Conservation (phyloP, 2,888 invertebrate species). For the Apomyelois bistriatella region DNA sequence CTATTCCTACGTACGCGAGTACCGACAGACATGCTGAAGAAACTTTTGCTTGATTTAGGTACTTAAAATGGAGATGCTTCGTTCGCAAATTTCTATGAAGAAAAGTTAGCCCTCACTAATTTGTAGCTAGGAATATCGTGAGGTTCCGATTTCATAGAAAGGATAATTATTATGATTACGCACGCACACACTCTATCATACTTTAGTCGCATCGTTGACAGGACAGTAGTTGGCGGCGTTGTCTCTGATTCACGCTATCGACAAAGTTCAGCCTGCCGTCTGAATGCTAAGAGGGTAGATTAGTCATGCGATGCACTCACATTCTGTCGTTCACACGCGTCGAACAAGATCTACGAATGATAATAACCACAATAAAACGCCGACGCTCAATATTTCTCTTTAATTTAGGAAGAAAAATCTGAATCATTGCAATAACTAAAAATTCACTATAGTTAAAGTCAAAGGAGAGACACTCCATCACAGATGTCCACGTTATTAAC, state of each 20-base stretch:
- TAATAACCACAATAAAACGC: constrained; percentile 30
- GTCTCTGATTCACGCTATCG: constrained; percentile 47
- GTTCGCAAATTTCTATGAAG: too few relatives aligned
- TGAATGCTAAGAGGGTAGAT: constrained; percentile 65
- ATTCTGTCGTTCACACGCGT: constrained; percentile 62
- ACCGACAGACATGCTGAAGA: too few relatives aligned
- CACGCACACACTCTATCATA: neutral
- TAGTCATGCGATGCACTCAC: constrained; percentile 61
- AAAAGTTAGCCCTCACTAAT: too few relatives aligned
- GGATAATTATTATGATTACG: neutral
- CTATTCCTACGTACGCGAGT: too few relatives aligned
- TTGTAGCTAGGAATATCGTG: neutral
- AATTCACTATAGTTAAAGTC: too few relatives aligned
- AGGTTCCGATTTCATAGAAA: neutral
- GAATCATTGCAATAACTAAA: too few relatives aligned
- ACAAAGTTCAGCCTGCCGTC: constrained; percentile 41
- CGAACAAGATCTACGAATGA: constrained; percentile 48
- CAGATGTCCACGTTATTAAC: too few relatives aligned
- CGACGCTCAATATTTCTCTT: constrained; percentile 16
- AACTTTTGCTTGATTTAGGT: too few relatives aligned
- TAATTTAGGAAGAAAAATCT: neutral
- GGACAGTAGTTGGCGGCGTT: constrained; percentile 14
- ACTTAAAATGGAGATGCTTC: too few relatives aligned
- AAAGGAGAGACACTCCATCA: too few relatives aligned
- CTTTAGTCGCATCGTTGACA: neutral